Base-by-base conservation (phyloP, 1,140 invertebrate genomes). In the Delia radicum region DNA sequence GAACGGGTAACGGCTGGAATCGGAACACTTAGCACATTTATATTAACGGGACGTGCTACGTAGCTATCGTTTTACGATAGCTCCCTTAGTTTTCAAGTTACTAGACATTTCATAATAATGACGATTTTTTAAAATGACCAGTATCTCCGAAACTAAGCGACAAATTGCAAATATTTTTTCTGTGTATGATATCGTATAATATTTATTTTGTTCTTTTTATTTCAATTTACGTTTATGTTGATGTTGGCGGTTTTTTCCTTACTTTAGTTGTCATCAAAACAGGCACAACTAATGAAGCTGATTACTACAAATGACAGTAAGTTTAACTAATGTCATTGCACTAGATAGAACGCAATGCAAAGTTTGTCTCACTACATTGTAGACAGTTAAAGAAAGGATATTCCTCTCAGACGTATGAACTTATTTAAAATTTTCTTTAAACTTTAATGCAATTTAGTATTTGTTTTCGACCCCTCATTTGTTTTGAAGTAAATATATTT, bases 241-340 rank as follows among this genome's bases (percentile, higher is more conserved):
- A 55, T 21, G 18, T n/a, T 8, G n/a, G 48, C 48, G 18, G 48
- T 6, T 55, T 42, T 42, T 42, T 55, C 24, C 21, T 55, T 69
- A n/a, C n/a, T n/a, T 8, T 37, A 7, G 65, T 69, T 69, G 65
- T 69, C 65, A 69, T 69, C 65, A 69, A 69, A 69, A 69, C 65
- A 69, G 65, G 65, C 65, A 33, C 29, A 69, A 69, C 65, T 69
- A 69, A 69, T 69, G 65, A 69, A 69, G 65, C 65, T 69, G 65
- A 69, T 69, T 69, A 69, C 65, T 18, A 69, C 65, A 69, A 69
- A 69, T 69, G 65, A 37, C 29, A 69, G n/a, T 37, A 33, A 69
- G 29, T 33, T 69, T n/a, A 18, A 37, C n/a, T 4, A 37, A 21
- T 33, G n/a, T 21, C 65, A 67, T 29, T 31, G n/a, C 27, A 31